Evolutionary conservation across 1,140 invertebrate species (phyloP).

Genomic region (Linepithema humile): DNA sequence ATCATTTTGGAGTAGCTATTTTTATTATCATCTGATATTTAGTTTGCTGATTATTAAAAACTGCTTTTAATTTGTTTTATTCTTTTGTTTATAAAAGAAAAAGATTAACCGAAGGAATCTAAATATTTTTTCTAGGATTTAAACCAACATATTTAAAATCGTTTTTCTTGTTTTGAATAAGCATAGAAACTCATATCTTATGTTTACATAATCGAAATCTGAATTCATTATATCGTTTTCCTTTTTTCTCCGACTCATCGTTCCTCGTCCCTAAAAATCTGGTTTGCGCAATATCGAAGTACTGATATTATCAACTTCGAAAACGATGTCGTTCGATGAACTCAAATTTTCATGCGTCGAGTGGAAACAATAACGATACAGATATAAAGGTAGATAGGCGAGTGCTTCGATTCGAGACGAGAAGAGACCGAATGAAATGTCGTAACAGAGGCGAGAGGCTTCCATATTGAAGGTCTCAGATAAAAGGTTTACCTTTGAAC

Average conservation of each 20-base stretch:
- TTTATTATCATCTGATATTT: slow-evolving; percentile 60
- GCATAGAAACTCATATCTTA: neutral
- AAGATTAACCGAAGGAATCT: neutral
- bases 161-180: neutral
- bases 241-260: neutral
- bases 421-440: slow-evolving; percentile 44
- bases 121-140: neutral
- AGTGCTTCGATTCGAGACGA: neutral
- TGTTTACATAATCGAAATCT: neutral
- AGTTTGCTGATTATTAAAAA: slow-evolving; percentile 62
- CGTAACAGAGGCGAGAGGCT: slow-evolving; percentile 43
- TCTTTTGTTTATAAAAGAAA: neutral
- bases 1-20: slow-evolving; percentile 6
- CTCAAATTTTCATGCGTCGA: neutral
- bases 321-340: neutral
- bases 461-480: slow-evolving; percentile 46
- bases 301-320: neutral
- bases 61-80: slow-evolving; percentile 3
- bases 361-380: slow-evolving; percentile 28
- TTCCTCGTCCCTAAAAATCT: neutral
- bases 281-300: neutral
- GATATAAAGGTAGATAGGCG: slow-evolving; percentile 20
- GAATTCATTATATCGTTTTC: neutral
- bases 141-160: neutral
- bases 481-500: slow-evolving; percentile 61